Conservation (phyloP, 2,113 vertebrate species). For the Aramus guarauna region DNA sequence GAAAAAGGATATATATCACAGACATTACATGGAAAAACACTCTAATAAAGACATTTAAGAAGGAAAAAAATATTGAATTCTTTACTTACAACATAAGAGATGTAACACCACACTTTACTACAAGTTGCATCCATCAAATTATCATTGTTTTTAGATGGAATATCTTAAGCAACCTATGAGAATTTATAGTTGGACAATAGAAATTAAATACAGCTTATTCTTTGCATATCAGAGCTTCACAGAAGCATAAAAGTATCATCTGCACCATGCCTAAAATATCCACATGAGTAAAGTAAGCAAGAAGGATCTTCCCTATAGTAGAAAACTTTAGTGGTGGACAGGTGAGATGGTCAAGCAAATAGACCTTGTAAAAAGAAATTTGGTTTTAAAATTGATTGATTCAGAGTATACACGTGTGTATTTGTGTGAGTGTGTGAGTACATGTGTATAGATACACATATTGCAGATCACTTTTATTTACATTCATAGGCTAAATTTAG, state of each 20-base stretch:
- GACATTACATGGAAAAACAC: not conserved
- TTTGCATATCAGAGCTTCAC: not conserved
- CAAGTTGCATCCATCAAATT: not conserved
- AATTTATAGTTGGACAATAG: not conserved
- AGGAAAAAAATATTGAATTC: not conserved
- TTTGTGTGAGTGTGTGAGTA: not conserved
- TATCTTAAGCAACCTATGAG: not conserved
- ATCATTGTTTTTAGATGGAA: not conserved
- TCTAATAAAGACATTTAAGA: not conserved
- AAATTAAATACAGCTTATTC: not conserved
- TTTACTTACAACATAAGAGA: not conserved
- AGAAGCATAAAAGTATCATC: not conserved
- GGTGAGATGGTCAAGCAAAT: not conserved
- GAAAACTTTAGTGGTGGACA: not conserved
- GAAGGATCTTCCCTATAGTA: not conserved
- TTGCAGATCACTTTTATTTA: not conserved
- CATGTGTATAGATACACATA: not conserved
- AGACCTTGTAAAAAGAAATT: not conserved
- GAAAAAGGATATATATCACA: not conserved
- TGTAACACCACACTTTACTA: not conserved
- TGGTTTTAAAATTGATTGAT: not conserved
- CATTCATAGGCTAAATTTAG: not conserved
- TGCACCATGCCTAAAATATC: not conserved
- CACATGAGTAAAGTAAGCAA: not conserved
- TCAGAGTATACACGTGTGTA: not conserved